A percentile compares a stretch with the other conserved stretches of the same genome.
Conservation (phyloP, 2,888 invertebrate genomes). For the Sycophila texana region DNA sequence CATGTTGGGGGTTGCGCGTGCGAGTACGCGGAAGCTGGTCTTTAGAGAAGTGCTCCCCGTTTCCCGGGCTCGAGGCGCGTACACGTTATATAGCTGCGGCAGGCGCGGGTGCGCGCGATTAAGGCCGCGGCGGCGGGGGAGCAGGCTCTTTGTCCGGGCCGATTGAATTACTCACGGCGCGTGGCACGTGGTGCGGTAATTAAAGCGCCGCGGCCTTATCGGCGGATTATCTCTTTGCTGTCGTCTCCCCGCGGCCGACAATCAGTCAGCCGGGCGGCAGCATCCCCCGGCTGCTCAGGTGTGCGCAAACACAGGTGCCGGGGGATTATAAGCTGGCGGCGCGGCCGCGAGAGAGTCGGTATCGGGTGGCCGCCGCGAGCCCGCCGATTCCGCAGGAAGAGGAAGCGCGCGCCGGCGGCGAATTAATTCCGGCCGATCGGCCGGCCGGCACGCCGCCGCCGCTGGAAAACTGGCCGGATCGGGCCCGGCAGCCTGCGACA, state of each 20-base stretch:
- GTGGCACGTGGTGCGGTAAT: constrained; percentile 68
- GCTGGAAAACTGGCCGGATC: constrained; percentile 50
- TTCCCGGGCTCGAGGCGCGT: no score
- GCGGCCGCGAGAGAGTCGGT: no score
- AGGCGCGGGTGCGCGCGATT: constrained; percentile 55
- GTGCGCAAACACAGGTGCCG: constrained; percentile 1
- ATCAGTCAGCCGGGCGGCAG: constrained; percentile 67
- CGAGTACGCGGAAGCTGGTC: neutral
- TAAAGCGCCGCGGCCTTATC: constrained; percentile 49
- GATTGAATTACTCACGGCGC: constrained; percentile 74
- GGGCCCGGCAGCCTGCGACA: constrained; percentile 71
- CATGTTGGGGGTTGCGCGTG: constrained; percentile 46
- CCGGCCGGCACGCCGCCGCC: constrained; percentile 65
- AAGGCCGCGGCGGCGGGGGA: constrained; percentile 54
- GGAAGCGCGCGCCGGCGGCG: constrained; percentile 66
- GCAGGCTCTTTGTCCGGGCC: constrained; percentile 69
- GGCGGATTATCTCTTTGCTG: constrained; percentile 70
- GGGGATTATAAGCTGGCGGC: no score
- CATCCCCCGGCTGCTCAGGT: constrained; percentile 34
- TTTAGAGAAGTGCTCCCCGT: no score
- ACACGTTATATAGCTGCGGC: no score
- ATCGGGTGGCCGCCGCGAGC: constrained; percentile 36
- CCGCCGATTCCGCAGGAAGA: constrained; percentile 74
- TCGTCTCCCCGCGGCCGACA: constrained; percentile 66
- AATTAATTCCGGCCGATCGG: constrained; percentile 70